Evolutionary conservation across 1,140 invertebrate species (phyloP).

Genomic region (Atta colombica): DNA sequence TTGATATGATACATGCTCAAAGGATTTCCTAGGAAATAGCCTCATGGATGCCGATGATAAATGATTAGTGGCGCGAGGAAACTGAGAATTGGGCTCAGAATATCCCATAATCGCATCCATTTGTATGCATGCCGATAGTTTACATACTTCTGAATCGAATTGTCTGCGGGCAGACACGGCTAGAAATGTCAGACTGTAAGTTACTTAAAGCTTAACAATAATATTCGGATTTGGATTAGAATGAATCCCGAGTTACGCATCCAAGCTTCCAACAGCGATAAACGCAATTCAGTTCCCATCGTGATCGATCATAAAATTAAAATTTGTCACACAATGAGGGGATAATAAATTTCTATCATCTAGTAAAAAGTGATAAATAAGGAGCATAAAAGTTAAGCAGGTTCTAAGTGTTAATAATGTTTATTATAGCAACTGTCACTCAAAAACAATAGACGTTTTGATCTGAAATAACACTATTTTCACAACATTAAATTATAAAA

Average conservation of each 20-base stretch:
- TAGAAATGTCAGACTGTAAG: neutral
- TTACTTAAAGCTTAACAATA: slow-evolving; percentile 29
- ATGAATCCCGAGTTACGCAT: slow-evolving; percentile 13
- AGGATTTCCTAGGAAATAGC: slow-evolving; percentile 70
- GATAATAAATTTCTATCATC: neutral
- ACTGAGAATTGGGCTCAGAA: slow-evolving; percentile 55
- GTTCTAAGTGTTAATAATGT: too few species aligned
- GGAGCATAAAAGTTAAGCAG: too few species aligned
- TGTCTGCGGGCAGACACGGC: neutral
- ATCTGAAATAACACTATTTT: too few species aligned
- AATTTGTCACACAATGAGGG: neutral
- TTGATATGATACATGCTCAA: slow-evolving; percentile 6
- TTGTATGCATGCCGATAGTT: slow-evolving; percentile 74
- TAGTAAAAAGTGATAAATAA: too few species aligned
- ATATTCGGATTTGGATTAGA: slow-evolving; percentile 6
- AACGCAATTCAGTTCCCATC: neutral
- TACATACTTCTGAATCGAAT: slow-evolving; percentile 28
- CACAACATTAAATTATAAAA: too few species aligned
- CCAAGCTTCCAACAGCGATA: slow-evolving; percentile 27
- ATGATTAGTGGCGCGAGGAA: slow-evolving; percentile 60
- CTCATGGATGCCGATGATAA: slow-evolving; percentile 68
- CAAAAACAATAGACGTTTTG: too few species aligned
- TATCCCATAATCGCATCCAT: slow-evolving; percentile 73
- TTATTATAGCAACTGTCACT: too few species aligned
- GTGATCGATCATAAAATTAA: neutral